Conservation (phyloP, 2,888 invertebrate genomes). For the Sialis fuliginosa region DNA sequence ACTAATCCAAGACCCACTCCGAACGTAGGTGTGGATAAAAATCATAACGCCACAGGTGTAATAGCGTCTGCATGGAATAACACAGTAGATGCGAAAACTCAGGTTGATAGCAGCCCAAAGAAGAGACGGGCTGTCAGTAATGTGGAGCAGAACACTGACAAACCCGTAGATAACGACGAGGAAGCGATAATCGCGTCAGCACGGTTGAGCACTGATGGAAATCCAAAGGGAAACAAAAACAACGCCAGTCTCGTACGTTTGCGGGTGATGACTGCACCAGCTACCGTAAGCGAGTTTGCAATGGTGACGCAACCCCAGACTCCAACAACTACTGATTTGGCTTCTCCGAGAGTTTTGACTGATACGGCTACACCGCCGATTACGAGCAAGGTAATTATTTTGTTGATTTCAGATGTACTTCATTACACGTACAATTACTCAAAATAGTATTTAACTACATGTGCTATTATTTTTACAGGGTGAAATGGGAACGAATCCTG, state of each 20-base stretch:
- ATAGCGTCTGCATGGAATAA: slow-evolving; percentile 11
- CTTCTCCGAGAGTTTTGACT: slow-evolving; percentile 5
- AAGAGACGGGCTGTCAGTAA: slow-evolving; percentile 4
- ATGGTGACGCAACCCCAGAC: slow-evolving; percentile 3
- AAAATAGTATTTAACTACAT: background rate
- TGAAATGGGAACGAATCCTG: background rate
- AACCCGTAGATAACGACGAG: slow-evolving; percentile 40
- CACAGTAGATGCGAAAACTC: slow-evolving; percentile 5
- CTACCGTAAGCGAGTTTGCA: slow-evolving; percentile 24
- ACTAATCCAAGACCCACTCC: slow-evolving; percentile 24
- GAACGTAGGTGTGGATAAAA: slow-evolving; percentile 33
- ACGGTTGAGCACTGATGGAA: slow-evolving; percentile 26
- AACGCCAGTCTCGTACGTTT: slow-evolving; percentile 47
- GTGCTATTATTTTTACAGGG: background rate
- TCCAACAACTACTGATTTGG: slow-evolving; percentile 4
- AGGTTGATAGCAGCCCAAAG: slow-evolving; percentile 6
- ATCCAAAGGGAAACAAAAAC: slow-evolving; percentile 11
- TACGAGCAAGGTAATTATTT: background rate
- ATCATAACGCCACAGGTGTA: slow-evolving; percentile 46
- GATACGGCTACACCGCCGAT: slow-evolving; percentile 5
- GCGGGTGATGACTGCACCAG: slow-evolving; percentile 48
- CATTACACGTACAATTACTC: background rate
- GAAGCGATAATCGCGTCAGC: slow-evolving; percentile 37
- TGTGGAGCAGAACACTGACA: slow-evolving; percentile 5
- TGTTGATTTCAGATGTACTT: background rate